These are phyloP conservation scores for Tipula lateralis DNA, from an alignment of 2,888 invertebrate genomes.

Conservation along the genomic window DNA sequence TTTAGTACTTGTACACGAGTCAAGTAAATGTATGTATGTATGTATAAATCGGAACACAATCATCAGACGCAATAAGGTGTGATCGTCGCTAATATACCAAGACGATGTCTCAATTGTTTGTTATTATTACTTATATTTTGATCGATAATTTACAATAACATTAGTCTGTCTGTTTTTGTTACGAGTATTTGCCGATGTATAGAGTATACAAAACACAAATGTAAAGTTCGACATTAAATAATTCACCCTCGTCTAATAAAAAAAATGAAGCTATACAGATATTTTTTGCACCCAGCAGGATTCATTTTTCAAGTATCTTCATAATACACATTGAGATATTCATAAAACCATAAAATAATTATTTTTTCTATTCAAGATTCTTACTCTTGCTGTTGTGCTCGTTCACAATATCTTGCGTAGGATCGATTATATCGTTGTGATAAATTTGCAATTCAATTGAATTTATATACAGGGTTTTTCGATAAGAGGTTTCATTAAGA, in stretches of 20 bases:
- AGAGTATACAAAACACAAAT: neutral
- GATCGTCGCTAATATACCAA: neutral
- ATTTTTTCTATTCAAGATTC: neutral
- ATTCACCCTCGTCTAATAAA: neutral
- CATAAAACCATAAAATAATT: constrained; percentile 24
- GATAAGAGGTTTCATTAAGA: too few species aligned
- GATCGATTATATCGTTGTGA: constrained; percentile 19
- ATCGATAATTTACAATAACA: neutral
- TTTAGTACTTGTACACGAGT: neutral
- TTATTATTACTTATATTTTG: neutral
- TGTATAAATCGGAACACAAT: neutral
- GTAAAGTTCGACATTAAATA: constrained; percentile 2
- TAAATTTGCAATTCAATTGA: constrained; percentile 24
- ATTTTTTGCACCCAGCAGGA: constrained; percentile 19
- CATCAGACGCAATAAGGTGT: neutral
- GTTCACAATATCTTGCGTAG: constrained; percentile 11
- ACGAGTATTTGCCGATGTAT: constrained; percentile 24
- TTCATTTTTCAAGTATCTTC: constrained; percentile 21
- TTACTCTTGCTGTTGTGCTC: neutral
- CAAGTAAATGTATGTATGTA: neutral
- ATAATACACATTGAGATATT: constrained; percentile 13
- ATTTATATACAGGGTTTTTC: neutral
- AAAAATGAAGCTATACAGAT: neutral
- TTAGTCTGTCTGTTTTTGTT: neutral
- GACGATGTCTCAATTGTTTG: constrained; percentile 19